Evolutionary conservation across 1,140 invertebrate species (phyloP), one percentile per base, ranked within the genome.

Genomic region (Harlomillsia oculata): DNA sequence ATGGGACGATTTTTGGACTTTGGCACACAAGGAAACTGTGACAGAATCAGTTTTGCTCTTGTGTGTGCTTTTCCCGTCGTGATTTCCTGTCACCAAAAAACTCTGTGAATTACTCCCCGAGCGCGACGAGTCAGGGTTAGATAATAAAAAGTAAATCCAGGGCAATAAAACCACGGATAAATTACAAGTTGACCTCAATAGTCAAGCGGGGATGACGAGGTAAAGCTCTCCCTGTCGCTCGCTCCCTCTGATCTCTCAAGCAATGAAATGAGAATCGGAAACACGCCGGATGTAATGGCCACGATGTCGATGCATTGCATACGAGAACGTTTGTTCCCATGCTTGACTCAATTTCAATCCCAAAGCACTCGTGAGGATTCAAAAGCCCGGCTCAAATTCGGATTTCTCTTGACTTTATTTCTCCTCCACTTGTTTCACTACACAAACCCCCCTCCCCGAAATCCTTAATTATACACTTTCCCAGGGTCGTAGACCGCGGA

Each of bases 111-210:
- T 11, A 36, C 9, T 36, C 32, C 32, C 9, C n/a, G 32, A 36
- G 9, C n/a, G 32, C n/a, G 9, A n/a, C n/a, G 32, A 9, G 32
- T 36, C 18, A 46, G 14, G 49, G 26, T 14, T 23, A 39, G 36
- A 23, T 39, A 39, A 39, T 39, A 51, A 51, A 51, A 51, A 51
- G 49, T 51, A 34, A 51, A 51, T 51, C 49, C 49, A 29, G 20
- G 18, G 49, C 26, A 34, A 51, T 51, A 49, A 51, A 51, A 51
- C 46, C 34, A 14, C 8, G 49, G 20, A 18, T 23, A 51, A 51
- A 51, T 51, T 51, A 39, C 49, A 11, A 36, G 49, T 36, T 36
- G 26, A 21, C 18, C 49, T 39, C 32, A 49, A 41, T 16, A 16
- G 13, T 21, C 18, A 41, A 41, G 16, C 39, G 8, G 9, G 13